phyloP scores from a whole-genome alignment of 2,888 invertebrate species.

The Altica lythri region DNA sequence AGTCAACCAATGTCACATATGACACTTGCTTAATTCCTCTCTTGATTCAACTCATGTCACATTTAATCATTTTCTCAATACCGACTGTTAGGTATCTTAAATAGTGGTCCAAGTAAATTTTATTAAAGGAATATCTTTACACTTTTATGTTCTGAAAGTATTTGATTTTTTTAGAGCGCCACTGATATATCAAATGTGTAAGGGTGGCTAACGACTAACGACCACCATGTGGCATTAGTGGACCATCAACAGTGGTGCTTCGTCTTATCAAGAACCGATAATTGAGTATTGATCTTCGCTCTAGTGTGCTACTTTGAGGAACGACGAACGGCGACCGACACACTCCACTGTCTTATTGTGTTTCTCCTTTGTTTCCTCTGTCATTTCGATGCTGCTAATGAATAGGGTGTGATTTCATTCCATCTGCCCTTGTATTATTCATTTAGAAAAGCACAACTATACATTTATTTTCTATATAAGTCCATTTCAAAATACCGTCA shows the following conservation, averaged over 20 bases:
- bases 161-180: no score
- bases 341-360: slow-evolving; percentile 42
- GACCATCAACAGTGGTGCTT: slow-evolving; percentile 54
- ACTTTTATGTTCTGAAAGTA: no score
- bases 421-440: slow-evolving; percentile 24
- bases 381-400: slow-evolving; percentile 34
- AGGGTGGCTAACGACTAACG: slow-evolving; percentile 55
- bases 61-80: no score
- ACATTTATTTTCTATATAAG: no score
- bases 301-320: slow-evolving; percentile 46
- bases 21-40: no score
- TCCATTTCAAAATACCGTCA: no score
- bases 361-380: slow-evolving; percentile 39
- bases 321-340: slow-evolving; percentile 35
- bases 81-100: no score
- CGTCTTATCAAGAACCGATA: slow-evolving; percentile 57
- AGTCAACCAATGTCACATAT: no score
- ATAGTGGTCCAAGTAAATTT: no score
- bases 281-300: slow-evolving; percentile 58
- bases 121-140: no score
- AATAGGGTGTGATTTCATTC: slow-evolving; percentile 33
- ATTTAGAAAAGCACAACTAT: no score
- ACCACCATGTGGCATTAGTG: slow-evolving; percentile 55
- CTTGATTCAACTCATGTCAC: no score
- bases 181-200: slow-evolving; percentile 34